Base-by-base conservation (phyloP, 2,797 vertebrate species). In the Bradypodion ventrale region DNA sequence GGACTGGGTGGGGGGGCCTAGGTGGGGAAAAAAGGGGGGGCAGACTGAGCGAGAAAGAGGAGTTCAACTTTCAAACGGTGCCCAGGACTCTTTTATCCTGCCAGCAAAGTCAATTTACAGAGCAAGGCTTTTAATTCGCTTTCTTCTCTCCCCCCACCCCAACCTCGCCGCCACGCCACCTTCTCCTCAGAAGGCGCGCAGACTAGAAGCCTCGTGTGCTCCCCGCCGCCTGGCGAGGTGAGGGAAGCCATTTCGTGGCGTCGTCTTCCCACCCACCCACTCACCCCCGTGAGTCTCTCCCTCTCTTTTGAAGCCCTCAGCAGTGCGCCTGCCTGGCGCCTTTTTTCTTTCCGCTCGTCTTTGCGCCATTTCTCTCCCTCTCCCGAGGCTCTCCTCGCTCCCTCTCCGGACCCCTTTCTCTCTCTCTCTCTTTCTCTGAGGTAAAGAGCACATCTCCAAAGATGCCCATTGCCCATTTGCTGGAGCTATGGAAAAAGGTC, bases 401-500 rank as follows among this genome's bases (percentile, higher is more conserved):
- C 15, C 46, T 46, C 13, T 8, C 46, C 46, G 1, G 25, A 62
- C 21, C 62, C 27, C n/a, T n/a, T 65, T 16, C 65, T 1, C 60
- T 49, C 37, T 42, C 4, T 2, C 69, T 27, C 7, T n/a, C 68
- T n/a, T n/a, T 35, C 49, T 70, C 8, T 10, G 62, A 29, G 23
- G 72, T 75, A 46, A 56, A 70, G 88, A 91, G 63, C 78, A 92
- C 92, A 85, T 90, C 65, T 44, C 12, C 16, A 59, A 81, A 82
- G 82, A 96, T 96, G 96, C 96, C 96, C 35, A 96, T 96, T 27
- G 96, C 96, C 35, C 95, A 96, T 90, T 21, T 96, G 42, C 90
- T 96, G 92, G 95, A 96, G 84, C 93, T 96, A 95, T 96, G 96
- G 96, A 96, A 96, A 1, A 95, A 93, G 89, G 96, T 96, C 73